phyloP scores from a whole-genome alignment of 2,888 invertebrate genomes.

The Candidula unifasciata region DNA sequence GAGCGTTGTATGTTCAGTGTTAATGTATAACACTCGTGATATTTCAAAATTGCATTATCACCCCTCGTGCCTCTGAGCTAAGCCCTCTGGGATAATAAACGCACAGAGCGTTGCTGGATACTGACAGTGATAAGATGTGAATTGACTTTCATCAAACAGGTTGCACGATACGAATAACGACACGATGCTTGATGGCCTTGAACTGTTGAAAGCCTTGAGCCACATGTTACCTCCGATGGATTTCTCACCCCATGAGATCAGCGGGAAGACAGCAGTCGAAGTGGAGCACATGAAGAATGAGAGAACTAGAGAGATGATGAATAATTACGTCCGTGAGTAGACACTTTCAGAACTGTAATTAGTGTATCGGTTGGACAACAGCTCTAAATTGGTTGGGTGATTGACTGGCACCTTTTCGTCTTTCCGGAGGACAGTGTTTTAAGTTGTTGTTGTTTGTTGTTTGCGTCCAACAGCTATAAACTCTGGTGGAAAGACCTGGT shows the following conservation, averaged over 20 bases:
- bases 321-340: conserved; percentile 71
- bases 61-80: too few species aligned
- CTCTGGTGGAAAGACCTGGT: too few species aligned
- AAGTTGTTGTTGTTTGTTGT: too few species aligned
- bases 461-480: too few species aligned
- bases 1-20: too few species aligned
- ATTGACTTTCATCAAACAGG: conserved; percentile 59
- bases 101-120: too few species aligned
- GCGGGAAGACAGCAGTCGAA: conserved; percentile 68
- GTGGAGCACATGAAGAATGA: conserved; percentile 62
- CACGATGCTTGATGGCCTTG: conserved; percentile 91
- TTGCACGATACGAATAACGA: conserved; percentile 93
- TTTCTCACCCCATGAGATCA: conserved; percentile 62
- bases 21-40: too few species aligned
- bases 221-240: conserved; percentile 82
- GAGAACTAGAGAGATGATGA: conserved; percentile 65
- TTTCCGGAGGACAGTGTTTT: neutral
- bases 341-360: neutral
- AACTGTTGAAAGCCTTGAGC: conserved; percentile 89
- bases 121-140: too few species aligned
- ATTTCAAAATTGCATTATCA: too few species aligned
- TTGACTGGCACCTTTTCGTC: neutral
- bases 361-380: neutral
- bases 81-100: too few species aligned
- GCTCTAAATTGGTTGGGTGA: neutral